Percentiles rank a stretch among this genome's conserved stretches.
Conservation (phyloP, 2,888 invertebrate genomes). For the Amiota minor region DNA sequence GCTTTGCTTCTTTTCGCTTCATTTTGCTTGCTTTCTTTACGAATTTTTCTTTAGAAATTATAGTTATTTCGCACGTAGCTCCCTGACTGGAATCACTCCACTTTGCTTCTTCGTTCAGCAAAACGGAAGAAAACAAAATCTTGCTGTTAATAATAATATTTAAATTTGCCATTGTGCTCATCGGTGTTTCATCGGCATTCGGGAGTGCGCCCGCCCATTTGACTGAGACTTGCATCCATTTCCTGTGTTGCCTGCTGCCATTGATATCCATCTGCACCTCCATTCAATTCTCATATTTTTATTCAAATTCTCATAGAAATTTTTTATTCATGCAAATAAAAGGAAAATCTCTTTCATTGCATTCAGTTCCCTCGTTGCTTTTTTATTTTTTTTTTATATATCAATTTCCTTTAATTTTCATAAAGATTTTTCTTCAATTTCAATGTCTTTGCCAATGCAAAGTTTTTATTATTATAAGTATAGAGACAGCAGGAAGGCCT, state of each 20-base stretch:
- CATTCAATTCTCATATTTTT: conserved; percentile 45
- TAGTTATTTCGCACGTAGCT: conserved; percentile 15
- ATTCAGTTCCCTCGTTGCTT: too few relatives aligned
- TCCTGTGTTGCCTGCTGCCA: conserved; percentile 55
- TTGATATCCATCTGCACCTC: conserved; percentile 53
- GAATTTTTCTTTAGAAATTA: conserved; percentile 17
- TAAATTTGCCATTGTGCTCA: conserved; percentile 51
- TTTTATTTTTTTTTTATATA: not conserved
- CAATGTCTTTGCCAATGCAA: not conserved
- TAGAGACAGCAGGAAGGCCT: too few relatives aligned
- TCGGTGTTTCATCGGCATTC: not conserved
- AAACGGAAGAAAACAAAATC: not conserved
- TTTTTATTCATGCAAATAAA: conserved; percentile 1
- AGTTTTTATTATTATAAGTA: not conserved
- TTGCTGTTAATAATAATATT: conserved; percentile 61
- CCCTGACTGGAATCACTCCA: not conserved
- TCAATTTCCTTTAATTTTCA: conserved; percentile 2
- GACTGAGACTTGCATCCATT: conserved; percentile 28
- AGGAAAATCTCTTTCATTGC: not conserved
- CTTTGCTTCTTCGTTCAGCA: not conserved
- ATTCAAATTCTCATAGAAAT: conserved; percentile 41
- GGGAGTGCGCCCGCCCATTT: conserved; percentile 3
- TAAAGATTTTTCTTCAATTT: too few relatives aligned
- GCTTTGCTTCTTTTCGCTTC: not conserved
- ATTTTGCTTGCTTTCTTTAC: conserved; percentile 6